Base-by-base conservation (phyloP, 2,888 invertebrate species). In the Ochropleura leucogaster region DNA sequence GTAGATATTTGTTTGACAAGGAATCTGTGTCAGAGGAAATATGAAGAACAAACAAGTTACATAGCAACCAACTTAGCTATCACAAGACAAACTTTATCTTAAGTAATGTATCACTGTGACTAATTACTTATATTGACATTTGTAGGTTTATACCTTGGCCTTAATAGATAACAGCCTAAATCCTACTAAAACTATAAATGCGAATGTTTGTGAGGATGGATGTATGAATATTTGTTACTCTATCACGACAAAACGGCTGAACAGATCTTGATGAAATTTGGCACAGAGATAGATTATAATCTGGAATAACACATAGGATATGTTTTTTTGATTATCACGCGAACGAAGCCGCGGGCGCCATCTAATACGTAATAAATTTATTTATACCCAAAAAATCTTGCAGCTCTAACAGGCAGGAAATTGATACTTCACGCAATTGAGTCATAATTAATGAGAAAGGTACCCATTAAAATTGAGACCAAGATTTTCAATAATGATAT, bases 401-500 rank as follows among this genome's bases (percentile, higher is more conserved):
- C 57, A 64, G 42, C 62, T 66, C n/a, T 64, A 68, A 84, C 77
- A 67, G 67, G 68, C 72, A 73, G 57, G 72, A 78, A 87, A 82
- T 85, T 81, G 87, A 87, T 87, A 79, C 86, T 85, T 71, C 62
- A 81, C 60, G 14, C 78, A 87, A 85, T 82, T 85, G 69, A 82
- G 57, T 57, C 73, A 77, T 84, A 85, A 81, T 84, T 87, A 85
- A 82, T 69, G 78, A 82, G 76, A 79, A 68, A 57, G 80, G 84
- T 57, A 75, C 78, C 80, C 66, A 87, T 87, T 87, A 87, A 83
- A 83, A 85, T 79, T 77, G 66, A 68, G 65, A 68, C 66, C 67
- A 72, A 74, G 63, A 84, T 77, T 77, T 63, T 85, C 69, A 82
- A 83, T 82, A 79, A 84, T 59, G 74, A 84, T 82, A 81, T 70